phyloP scores from a whole-genome alignment of 2,113 vertebrate genomes.

The Mormyrus lacerda region DNA sequence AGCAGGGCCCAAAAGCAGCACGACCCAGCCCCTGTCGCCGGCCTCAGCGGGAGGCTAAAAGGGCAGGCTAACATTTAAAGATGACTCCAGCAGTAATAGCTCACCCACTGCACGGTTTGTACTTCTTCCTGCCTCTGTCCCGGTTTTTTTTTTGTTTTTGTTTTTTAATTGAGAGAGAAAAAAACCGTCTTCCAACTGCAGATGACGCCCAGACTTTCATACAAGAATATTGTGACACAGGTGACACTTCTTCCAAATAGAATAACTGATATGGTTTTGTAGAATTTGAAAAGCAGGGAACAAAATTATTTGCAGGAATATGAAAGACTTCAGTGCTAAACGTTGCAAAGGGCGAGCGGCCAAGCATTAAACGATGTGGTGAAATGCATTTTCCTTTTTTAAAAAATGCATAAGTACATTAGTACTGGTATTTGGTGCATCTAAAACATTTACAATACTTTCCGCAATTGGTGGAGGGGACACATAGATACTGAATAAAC shows the following conservation, averaged over 20 bases:
- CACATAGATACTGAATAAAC: background rate
- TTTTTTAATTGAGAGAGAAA: background rate
- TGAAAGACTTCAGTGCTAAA: background rate
- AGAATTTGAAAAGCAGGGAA: background rate
- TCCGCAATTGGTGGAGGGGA: background rate
- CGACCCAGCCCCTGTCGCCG: background rate
- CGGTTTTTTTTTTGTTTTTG: background rate
- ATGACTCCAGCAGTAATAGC: background rate
- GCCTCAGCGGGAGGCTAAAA: background rate
- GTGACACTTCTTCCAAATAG: background rate
- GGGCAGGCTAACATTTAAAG: background rate
- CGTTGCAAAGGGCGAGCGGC: background rate
- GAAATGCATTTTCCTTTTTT: background rate
- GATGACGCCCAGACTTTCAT: background rate
- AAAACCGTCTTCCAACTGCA: background rate
- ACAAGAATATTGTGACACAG: background rate
- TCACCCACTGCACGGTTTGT: background rate
- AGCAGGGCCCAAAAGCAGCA: background rate
- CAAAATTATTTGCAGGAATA: background rate
- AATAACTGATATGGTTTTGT: background rate
- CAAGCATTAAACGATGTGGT: background rate
- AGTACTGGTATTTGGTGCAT: background rate
- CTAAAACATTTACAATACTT: background rate
- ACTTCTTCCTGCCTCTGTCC: background rate
- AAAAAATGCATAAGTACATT: background rate